A percentile compares a stretch with the other conserved stretches of the same genome.
These are phyloP conservation scores for Erpetoichthys calabaricus DNA, from an alignment of 2,797 vertebrate species.

Conservation along the genomic window DNA sequence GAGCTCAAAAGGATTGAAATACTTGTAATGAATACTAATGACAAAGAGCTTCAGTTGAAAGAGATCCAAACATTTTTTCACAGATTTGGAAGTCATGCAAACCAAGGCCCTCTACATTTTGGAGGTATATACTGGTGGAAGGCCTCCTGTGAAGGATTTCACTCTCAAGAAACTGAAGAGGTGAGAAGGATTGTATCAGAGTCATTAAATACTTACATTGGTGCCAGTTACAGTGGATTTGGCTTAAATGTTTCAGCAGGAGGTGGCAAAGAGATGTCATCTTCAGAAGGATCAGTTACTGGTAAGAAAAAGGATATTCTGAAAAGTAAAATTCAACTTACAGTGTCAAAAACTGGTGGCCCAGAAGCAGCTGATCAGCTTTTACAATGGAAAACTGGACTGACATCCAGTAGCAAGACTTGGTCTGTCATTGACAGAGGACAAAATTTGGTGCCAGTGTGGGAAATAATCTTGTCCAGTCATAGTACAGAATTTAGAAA, in stretches of 20 bases:
- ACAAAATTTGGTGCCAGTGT: conserved; percentile 31
- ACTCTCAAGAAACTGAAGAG: conserved; percentile 14
- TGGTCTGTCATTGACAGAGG: conserved; percentile 39
- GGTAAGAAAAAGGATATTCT: fast-evolving
- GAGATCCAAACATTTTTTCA: no score
- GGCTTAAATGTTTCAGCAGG: fast-evolving
- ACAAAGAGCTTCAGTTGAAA: no score
- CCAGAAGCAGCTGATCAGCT: conserved; percentile 21
- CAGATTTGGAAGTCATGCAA: conserved; percentile 39
- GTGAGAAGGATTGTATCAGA: conserved; percentile 18
- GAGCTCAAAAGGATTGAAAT: conserved; percentile 29
- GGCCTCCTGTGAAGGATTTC: conserved; percentile 25
- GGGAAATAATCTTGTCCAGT: conserved; percentile 32
- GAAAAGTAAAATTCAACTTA: conserved; percentile 18
- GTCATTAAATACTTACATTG: conserved; percentile 8
- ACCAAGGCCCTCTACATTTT: conserved; percentile 42
- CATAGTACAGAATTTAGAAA: conserved; percentile 34
- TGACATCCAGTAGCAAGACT: conserved; percentile 27
- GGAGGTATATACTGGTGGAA: conserved; percentile 50
- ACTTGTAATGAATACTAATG: conserved; percentile 7
- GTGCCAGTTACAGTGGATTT: background rate
- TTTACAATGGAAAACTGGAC: conserved; percentile 28
- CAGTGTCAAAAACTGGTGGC: conserved; percentile 26
- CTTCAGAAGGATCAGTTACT: background rate
- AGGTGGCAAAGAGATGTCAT: fast-evolving